Base-by-base conservation (phyloP, 2,888 invertebrate species). In the Hypena proboscidalis region DNA sequence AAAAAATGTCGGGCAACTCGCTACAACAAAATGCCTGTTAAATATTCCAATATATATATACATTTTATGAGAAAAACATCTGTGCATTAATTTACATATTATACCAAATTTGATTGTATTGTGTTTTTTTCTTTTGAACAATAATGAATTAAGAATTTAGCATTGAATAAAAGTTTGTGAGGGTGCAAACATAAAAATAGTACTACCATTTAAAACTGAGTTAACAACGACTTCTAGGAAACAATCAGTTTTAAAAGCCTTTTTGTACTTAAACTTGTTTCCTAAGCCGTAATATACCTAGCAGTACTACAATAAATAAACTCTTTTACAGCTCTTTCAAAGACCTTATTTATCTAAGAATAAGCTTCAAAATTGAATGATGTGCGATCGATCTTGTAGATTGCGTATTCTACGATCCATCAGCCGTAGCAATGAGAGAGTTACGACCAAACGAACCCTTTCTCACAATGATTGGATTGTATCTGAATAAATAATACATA, bases 281-380 rank as follows among this genome's bases (percentile, higher is more conserved):
- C 14, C 14, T 14, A 14, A 14, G 11, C 26, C 14, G 5, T 1
- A 5, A 3, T 27, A 27, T 27, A 14, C 14, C 14, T 11, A 25
- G 1, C 1, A 1, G 7, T n/a, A n/a, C 6, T 27, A 27, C n/a
- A 27, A 14, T 14, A 27, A 27, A 27, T 14, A 14, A n/a, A n/a
- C 7, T 27, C 26, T 27, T n/a, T 25, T 29, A 2, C 5, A 13
- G 4, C 5, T 7, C 20, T 15, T n/a, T 3, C 21, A 13, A 11
- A 4, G 3, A 21, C 14, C 7, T 11, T 38, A 29, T 29, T 7
- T 0, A 1, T n/a, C 38, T 45, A 22, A 27, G 33, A 45, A 53
- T 57, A 59, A 9, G 35, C 39, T 30, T 44, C 43, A 57, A 48
- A 53, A 51, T 53, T 53, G 47, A 62, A 59, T 47, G 40, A 51